Evolutionary conservation across 1,140 invertebrate genomes (phyloP), one percentile per base, ranked within the genome.

Genomic region (Drosophila busckii): DNA sequence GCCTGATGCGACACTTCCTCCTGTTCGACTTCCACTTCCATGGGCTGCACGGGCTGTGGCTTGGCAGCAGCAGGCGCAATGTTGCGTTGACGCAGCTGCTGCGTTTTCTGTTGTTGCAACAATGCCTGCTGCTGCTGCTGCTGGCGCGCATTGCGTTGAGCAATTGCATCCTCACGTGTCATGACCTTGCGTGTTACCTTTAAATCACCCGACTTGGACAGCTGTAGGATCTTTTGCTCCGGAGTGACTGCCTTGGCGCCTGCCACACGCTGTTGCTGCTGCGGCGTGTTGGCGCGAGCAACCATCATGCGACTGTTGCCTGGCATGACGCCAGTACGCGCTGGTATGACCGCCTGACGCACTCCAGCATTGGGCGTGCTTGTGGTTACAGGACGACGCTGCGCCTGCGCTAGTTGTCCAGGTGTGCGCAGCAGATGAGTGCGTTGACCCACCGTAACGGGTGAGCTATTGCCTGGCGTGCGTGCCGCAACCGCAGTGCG

Each of bases 131-230:
- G 70, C 22, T 63, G 62, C 3, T 55, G 65, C 8, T 76, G 82
- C 9, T 64, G 83, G 1, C 69, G 70, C 6, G 58, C 42, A 12
- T 45, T 22, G 4, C 80, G 67, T 28, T 80, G 80, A 2, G 71
- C 67, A 0, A 80, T 26, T 8, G 68, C 16, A 50, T 84, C 84
- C 15, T 80, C 85, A 1, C 83, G 70, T 3, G 85, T 84, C 34
- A 86, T 85, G 12, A 87, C 68, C 20, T 86, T 87, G n/a, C 84
- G 73, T 4, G 86, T 87, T 0, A 87, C 84, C 48, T 87, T 87
- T 13, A 87, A 49, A 46, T 87, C 85, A 1, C 85, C 85, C 3
- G 83, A 85, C 29, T 87, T 85, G 0, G 86, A 87, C 4, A 87
- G 34, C 22, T 87, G 76, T 9, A 87, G 35, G 8, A 87, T 87